Base-by-base conservation (phyloP, 92 coral and sea anemone species). In the Zoanthus gigantus region DNA sequence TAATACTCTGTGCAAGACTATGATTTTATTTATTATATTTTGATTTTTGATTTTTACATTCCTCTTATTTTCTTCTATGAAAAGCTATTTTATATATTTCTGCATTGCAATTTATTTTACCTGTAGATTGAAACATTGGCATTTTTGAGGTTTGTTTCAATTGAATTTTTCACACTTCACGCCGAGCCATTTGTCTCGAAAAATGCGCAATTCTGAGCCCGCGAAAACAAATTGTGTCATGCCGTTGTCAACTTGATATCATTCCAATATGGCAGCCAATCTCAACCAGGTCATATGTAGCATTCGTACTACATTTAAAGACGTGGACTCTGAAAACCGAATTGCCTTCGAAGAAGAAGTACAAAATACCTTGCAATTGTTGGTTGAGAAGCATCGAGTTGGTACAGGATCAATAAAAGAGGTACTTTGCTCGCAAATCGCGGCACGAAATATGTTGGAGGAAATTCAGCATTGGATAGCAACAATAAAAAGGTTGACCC, bases 301-400 rank as follows among this genome's bases (percentile, higher is more conserved):
- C 29, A 61, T 61, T 61, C 28, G 69, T 61, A n/a, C 69, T 61
- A 61, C 69, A 61, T 61, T 61, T 61, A 61, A 61, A 61, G 72
- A 79, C 72, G 45, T 78, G 23, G 69, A 78, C 68, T 78, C 50
- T 52, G 67, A 78, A 48, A 78, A 78, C 15, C 32, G 83, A 78
- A 32, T 58, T 87, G 87, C 87, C 37, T 87, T 87, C 53, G 86
- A 87, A 53, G 61, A 87, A 37, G 87, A 87, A 65, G 88, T 71
- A 66, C 69, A 56, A 54, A 29, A 44, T 78, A 54, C 90, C 48
- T 61, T 87, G 50, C 71, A 79, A 23, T 32, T 72, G 60, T 57
- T 76, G 74, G 80, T 76, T 78, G 90, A 66, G 37, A 78, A 87
- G 54, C 90, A 87, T 79, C 78, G 88, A 32, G 76, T 30, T 50